These are phyloP conservation scores for Nasalis larvatus DNA, from an alignment of 2,113 vertebrate species.

Conservation along the genomic window DNA sequence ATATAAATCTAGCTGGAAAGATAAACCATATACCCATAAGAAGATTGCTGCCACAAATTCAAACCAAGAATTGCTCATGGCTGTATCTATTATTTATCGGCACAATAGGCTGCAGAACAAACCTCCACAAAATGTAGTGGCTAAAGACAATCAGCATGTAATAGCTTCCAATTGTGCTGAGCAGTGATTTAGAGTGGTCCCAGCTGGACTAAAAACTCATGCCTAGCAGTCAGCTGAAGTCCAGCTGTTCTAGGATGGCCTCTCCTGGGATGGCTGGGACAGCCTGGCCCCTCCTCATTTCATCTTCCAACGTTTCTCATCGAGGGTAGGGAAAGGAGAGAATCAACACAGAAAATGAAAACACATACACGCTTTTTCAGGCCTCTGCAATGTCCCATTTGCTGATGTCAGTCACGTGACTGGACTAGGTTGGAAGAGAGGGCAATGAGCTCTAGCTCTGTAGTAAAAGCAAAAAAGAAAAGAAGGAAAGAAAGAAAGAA, in stretches of 20 bases:
- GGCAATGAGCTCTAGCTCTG: neutral
- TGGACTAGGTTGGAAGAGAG: neutral
- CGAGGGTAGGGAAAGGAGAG: accelerated
- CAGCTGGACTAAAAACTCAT: neutral
- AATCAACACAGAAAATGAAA: neutral
- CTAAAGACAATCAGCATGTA: neutral
- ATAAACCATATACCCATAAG: neutral
- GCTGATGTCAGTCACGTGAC: neutral
- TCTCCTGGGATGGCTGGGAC: neutral
- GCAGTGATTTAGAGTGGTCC: neutral
- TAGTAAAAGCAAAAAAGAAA: neutral
- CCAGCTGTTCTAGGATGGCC: neutral
- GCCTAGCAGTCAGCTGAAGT: neutral
- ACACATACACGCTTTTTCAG: neutral
- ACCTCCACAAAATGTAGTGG: neutral
- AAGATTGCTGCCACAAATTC: neutral
- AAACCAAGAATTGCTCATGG: neutral
- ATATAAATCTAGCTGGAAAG: neutral
- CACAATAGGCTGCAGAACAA: neutral
- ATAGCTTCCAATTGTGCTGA: neutral
- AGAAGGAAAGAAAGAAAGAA: neutral
- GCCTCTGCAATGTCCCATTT: neutral
- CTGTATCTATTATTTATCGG: neutral
- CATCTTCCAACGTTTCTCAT: neutral
- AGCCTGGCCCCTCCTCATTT: accelerated